A percentile compares a stretch with the other conserved stretches of the same genome.
These are phyloP conservation scores for Gadus chalcogrammus DNA, from an alignment of 2,113 vertebrate genomes.

Conservation along the genomic window DNA sequence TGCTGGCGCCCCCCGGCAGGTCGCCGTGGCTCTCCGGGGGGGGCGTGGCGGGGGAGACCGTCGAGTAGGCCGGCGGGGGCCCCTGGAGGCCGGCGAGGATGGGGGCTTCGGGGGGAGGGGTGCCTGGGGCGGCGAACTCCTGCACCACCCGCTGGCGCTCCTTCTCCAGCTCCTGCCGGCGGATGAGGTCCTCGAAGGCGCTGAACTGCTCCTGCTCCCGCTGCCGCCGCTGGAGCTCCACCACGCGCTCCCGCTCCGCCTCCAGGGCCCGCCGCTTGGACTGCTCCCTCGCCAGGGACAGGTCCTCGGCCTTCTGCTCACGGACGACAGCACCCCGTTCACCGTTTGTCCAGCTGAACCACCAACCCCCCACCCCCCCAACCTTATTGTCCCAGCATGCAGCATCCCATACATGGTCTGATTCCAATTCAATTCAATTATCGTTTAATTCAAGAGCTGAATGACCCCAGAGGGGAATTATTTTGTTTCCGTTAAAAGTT, in stretches of 20 bases:
- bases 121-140: conserved; percentile 73
- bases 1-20: conserved; percentile 22
- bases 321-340: neutral
- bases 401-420: too few species aligned
- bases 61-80: conserved; percentile 56
- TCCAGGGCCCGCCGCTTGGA: conserved; percentile 82
- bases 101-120: conserved; percentile 53
- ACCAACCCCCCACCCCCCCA: too few species aligned
- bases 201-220: conserved; percentile 92
- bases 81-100: conserved; percentile 83
- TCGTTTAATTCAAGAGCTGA: too few species aligned
- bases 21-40: conserved; percentile 47
- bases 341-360: too few species aligned
- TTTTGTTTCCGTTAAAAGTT: too few species aligned
- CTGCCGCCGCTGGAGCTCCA: conserved; percentile 85
- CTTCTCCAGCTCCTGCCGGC: conserved; percentile 88
- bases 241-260: conserved; percentile 82
- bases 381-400: too few species aligned
- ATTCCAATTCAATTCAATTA: too few species aligned
- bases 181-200: conserved; percentile 96
- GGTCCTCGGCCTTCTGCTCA: conserved; percentile 73
- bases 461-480: too few species aligned
- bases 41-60: conserved; percentile 54
- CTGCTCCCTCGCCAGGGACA: conserved; percentile 56
- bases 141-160: conserved; percentile 83